These are phyloP conservation scores for Napeogenes sylphis DNA, from an alignment of 2,888 invertebrate genomes.

Conservation along the genomic window DNA sequence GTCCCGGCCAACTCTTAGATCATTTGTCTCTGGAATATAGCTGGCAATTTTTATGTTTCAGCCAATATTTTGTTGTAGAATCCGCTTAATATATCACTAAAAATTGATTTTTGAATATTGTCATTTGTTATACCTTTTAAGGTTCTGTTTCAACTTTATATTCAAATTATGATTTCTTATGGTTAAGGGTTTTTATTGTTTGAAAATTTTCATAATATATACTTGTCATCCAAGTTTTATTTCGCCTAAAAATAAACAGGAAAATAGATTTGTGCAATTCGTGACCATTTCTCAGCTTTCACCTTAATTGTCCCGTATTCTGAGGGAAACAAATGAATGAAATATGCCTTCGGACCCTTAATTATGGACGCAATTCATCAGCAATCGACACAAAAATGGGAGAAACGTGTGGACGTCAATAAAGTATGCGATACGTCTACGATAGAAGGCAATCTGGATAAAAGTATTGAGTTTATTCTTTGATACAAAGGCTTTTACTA, in stretches of 20 bases:
- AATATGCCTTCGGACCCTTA: conserved; percentile 26
- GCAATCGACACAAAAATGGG: conserved; percentile 26
- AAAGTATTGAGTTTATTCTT: conserved; percentile 18
- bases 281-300: conserved; percentile 9
- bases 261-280: conserved; percentile 1
- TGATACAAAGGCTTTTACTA: conserved; percentile 1
- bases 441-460: conserved; percentile 24
- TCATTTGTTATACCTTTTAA: not conserved
- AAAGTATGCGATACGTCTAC: conserved; percentile 26
- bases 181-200: too few relatives aligned
- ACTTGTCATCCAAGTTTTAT: too few relatives aligned
- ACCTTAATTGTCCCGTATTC: conserved; percentile 11
- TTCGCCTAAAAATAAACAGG: not conserved
- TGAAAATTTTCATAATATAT: not conserved
- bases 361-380: conserved; percentile 29
- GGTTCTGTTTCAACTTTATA: not conserved
- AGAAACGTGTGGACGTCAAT: conserved; percentile 28
- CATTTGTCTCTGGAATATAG: conserved; percentile 28
- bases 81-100: not conserved
- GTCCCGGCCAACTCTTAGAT: conserved; percentile 18
- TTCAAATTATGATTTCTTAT: too few relatives aligned
- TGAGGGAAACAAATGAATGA: conserved; percentile 23
- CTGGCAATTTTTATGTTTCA: conserved; percentile 11
- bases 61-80: conserved; percentile 5
- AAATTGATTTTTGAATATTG: conserved; percentile 1